Percentiles rank a stretch among this genome's conserved stretches.
These are phyloP conservation scores for Phasianus colchicus DNA, from an alignment of 2,113 vertebrate species.

Conservation along the genomic window DNA sequence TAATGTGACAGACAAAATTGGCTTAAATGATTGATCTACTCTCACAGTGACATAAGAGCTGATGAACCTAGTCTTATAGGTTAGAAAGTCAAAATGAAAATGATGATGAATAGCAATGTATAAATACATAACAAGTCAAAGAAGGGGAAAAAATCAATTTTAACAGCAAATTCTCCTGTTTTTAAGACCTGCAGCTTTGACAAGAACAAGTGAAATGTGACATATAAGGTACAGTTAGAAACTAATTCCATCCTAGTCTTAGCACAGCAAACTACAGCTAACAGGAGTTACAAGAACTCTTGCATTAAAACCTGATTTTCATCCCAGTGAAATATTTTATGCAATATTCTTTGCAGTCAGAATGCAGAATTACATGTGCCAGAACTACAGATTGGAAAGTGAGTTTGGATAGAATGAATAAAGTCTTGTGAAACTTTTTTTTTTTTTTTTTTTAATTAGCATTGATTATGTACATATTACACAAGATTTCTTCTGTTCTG, in stretches of 20 bases:
- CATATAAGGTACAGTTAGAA: not conserved
- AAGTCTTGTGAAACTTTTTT: not conserved
- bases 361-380: not conserved
- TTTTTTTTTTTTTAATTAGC: not conserved
- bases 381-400: not conserved
- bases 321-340: not conserved
- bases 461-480: not conserved
- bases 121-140: not conserved
- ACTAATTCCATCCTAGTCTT: not conserved
- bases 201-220: not conserved
- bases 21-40: conserved; percentile 57
- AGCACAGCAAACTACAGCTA: not conserved
- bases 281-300: not conserved
- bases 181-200: not conserved
- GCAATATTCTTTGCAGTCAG: not conserved
- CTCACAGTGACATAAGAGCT: not conserved
- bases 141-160: not conserved
- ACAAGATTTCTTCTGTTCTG: not conserved
- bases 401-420: not conserved
- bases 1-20: conserved; percentile 45
- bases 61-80: not conserved
- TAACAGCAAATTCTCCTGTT: not conserved
- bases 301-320: not conserved
- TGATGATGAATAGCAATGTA: not conserved
- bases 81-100: conserved; percentile 30